A percentile compares a stretch with the other conserved stretches of the same genome.
Conservation (phyloP, 2,113 vertebrate species). For the Campylomormyrus tamandua region DNA sequence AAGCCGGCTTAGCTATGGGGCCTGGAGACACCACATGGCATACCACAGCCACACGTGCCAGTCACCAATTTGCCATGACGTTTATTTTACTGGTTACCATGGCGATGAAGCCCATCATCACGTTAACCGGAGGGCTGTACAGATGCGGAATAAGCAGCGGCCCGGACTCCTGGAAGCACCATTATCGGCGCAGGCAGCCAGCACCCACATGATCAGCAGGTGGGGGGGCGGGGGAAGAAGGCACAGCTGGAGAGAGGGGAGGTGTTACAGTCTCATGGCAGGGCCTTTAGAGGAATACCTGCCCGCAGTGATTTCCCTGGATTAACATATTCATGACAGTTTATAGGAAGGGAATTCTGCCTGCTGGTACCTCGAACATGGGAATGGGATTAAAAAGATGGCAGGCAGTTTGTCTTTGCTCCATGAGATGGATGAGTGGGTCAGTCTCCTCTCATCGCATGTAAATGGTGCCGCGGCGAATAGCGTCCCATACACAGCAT, state of each 20-base stretch:
- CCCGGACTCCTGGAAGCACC: conserved; percentile 30
- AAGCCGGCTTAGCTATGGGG: not conserved
- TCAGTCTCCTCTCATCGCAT: conserved; percentile 58
- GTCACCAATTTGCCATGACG: conserved; percentile 4
- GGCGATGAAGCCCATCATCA: conserved; percentile 29
- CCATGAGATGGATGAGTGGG: conserved; percentile 63
- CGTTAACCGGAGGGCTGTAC: conserved; percentile 18
- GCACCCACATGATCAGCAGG: conserved; percentile 32
- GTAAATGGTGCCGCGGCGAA: conserved; percentile 47
- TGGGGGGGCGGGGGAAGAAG: not conserved
- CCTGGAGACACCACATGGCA: not conserved
- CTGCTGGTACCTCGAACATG: conserved; percentile 58
- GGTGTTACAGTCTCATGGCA: conserved; percentile 53
- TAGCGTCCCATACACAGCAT: not conserved
- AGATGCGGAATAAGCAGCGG: conserved; percentile 29
- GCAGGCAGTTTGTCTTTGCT: conserved; percentile 76
- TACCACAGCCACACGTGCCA: not conserved
- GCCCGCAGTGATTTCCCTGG: conserved; percentile 71
- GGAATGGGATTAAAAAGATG: conserved; percentile 68
- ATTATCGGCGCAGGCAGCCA: conserved; percentile 64
- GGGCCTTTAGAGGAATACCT: conserved; percentile 76
- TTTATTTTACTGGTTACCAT: conserved; percentile 14
- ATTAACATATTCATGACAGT: conserved; percentile 85
- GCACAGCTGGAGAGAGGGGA: not conserved
- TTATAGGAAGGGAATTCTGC: conserved; percentile 67